Conservation (phyloP, 2,888 invertebrate genomes). For the Tetragonula carbonaria region DNA sequence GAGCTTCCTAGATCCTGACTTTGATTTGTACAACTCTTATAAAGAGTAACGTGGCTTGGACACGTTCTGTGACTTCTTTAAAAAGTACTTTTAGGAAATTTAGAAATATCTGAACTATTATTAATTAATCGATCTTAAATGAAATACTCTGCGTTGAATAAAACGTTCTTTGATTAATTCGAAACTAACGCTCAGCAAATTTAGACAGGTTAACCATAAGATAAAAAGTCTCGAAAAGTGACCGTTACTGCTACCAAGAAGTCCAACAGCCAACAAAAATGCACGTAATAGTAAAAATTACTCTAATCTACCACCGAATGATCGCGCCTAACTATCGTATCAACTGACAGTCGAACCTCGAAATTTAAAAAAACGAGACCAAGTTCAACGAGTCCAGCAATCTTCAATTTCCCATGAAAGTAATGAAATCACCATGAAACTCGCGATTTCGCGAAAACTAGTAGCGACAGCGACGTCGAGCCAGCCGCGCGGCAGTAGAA, state of each 20-base stretch:
- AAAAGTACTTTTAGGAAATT: not conserved
- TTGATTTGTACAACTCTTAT: conserved; percentile 11
- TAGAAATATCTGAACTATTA: not conserved
- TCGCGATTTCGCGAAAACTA: not conserved
- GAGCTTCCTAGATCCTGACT: conserved; percentile 22
- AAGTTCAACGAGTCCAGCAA: too few species aligned
- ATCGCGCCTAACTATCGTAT: not conserved
- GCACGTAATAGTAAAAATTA: not conserved
- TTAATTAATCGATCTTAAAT: not conserved
- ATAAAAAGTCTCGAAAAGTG: not conserved
- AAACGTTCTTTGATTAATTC: not conserved
- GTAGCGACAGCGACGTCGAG: not conserved
- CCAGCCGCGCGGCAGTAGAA: not conserved
- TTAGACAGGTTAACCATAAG: not conserved
- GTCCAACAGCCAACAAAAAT: not conserved
- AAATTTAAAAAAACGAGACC: too few species aligned
- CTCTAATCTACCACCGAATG: not conserved
- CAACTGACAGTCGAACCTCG: not conserved
- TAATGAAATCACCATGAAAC: too few species aligned
- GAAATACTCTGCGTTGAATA: not conserved
- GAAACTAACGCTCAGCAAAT: not conserved
- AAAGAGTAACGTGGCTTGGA: not conserved
- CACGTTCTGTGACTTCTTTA: not conserved
- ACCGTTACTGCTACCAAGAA: not conserved
- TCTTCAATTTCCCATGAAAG: too few species aligned